Evolutionary conservation across 2,888 invertebrate species (phyloP).

Genomic region (Netelia melanura): DNA sequence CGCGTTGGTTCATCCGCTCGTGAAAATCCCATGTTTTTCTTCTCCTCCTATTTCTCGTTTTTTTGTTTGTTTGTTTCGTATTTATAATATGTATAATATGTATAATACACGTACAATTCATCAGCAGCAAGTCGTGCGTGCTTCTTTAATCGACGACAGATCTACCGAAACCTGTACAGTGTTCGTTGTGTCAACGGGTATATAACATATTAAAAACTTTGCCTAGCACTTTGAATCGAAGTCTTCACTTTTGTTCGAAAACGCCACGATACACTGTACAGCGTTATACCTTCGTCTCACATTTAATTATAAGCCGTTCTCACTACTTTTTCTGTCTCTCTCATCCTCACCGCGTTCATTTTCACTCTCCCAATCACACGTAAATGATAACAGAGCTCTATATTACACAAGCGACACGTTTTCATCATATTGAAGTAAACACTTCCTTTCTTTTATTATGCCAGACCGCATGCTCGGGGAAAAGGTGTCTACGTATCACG

Average conservation of each 20-base stretch:
- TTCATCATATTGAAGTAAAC: conserved; percentile 40
- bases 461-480: conserved; percentile 39
- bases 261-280: conserved; percentile 51
- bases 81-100: conserved; percentile 62
- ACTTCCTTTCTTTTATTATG: conserved; percentile 29
- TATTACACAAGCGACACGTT: conserved; percentile 79
- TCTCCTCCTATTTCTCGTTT: conserved; percentile 18
- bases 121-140: conserved; percentile 63
- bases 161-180: conserved; percentile 39
- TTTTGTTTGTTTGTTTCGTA: conserved; percentile 37
- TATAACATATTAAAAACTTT: conserved; percentile 29
- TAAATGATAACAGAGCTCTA: conserved; percentile 79
- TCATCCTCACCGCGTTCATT: conserved; percentile 3
- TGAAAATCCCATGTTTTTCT: conserved; percentile 32
- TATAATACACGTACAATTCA: conserved; percentile 70
- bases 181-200: conserved; percentile 49
- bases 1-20: conserved; percentile 37
- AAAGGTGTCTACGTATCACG: conserved; percentile 65
- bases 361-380: conserved; percentile 69
- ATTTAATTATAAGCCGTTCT: conserved; percentile 50
- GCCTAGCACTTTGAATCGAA: not conserved
- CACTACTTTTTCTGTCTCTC: conserved; percentile 54
- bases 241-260: conserved; percentile 51
- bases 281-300: conserved; percentile 41
- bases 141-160: conserved; percentile 47